These are phyloP conservation scores for Chaetodon auriga DNA, from an alignment of 2,113 vertebrate species.

Conservation along the genomic window DNA sequence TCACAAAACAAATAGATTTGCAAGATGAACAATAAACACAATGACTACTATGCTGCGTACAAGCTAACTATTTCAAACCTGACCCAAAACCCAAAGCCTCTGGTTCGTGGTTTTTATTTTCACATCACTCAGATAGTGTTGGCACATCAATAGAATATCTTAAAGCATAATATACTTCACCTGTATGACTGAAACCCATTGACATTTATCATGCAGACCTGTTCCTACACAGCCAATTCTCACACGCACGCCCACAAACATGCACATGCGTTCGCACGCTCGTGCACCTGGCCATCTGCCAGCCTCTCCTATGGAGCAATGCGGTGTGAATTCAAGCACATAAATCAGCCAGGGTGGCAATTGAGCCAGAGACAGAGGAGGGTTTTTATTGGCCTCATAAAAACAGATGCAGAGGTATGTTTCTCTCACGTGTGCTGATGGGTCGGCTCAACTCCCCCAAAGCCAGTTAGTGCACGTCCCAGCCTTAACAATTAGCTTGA, in stretches of 20 bases:
- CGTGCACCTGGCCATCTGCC: slow-evolving; percentile 79
- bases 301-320: slow-evolving; percentile 75
- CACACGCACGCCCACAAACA: slow-evolving; percentile 3
- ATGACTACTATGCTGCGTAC: background rate
- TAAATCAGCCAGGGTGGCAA: slow-evolving; percentile 84
- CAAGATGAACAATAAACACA: slow-evolving; percentile 27
- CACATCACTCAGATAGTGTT: slow-evolving; percentile 34
- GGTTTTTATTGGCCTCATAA: slow-evolving; percentile 83
- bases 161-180: slow-evolving; percentile 44
- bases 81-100: slow-evolving; percentile 21
- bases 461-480: slow-evolving; percentile 77
- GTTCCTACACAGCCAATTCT: slow-evolving; percentile 48
- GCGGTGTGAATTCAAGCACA: slow-evolving; percentile 74
- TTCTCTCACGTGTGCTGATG: slow-evolving; percentile 76
- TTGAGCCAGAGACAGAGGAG: slow-evolving; percentile 77
- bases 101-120: slow-evolving; percentile 30
- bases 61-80: slow-evolving; percentile 13
- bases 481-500: slow-evolving; percentile 76
- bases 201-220: slow-evolving; percentile 74
- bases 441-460: slow-evolving; percentile 49
- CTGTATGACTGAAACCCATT: slow-evolving; percentile 57
- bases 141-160: slow-evolving; percentile 48
- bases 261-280: slow-evolving; percentile 28
- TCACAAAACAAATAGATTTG: slow-evolving; percentile 26
- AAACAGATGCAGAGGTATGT: slow-evolving; percentile 83